phyloP scores from a whole-genome alignment of 2,113 vertebrate genomes.

The Excalfactoria chinensis region DNA sequence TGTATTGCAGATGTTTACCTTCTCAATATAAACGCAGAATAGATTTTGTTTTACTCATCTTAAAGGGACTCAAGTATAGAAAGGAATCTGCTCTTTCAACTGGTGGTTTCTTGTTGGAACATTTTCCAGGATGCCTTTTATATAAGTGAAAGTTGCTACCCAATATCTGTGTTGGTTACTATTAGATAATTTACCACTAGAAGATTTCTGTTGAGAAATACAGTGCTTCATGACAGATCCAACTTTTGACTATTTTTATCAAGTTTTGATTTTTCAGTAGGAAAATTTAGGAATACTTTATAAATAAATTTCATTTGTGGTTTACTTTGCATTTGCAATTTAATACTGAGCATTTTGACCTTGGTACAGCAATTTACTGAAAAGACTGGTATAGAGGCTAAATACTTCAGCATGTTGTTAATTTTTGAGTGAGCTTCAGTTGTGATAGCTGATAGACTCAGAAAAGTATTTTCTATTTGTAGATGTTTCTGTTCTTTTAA shows the following conservation, averaged over 20 bases:
- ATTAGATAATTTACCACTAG: neutral
- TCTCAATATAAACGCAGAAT: neutral
- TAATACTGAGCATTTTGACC: neutral
- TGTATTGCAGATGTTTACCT: neutral
- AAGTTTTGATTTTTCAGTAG: neutral
- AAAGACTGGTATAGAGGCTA: neutral
- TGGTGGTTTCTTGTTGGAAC: neutral
- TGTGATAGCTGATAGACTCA: neutral
- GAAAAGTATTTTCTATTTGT: neutral
- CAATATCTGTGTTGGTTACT: neutral
- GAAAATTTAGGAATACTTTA: neutral
- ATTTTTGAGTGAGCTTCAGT: neutral
- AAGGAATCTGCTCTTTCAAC: neutral
- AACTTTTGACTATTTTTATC: neutral
- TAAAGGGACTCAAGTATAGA: neutral
- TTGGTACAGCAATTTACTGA: neutral
- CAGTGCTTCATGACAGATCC: neutral
- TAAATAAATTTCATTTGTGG: neutral
- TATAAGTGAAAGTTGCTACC: neutral
- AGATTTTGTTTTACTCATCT: neutral
- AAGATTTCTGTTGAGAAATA: neutral
- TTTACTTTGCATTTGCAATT: neutral
- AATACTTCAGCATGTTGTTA: neutral
- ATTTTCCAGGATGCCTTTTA: neutral
- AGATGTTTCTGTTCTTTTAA: neutral